A percentile compares a stretch with the other conserved stretches of the same genome.
These are phyloP conservation scores for Chrysomela aeneicollis DNA, from an alignment of 2,888 invertebrate genomes.

Conservation along the genomic window DNA sequence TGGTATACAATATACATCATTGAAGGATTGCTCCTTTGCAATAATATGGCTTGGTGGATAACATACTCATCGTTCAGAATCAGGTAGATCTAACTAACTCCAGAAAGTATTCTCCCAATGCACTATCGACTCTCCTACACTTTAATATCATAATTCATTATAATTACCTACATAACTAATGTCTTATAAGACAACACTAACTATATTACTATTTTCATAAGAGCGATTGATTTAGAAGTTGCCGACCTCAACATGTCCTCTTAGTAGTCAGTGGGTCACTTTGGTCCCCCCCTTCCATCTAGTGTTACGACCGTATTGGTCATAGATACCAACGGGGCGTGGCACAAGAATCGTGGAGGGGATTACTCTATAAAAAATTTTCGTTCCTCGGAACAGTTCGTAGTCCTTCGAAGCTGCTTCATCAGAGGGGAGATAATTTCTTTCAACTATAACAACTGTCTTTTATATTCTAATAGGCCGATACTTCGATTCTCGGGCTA, in stretches of 20 bases:
- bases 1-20: too few relatives aligned
- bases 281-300: too few relatives aligned
- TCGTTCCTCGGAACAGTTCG: too few relatives aligned
- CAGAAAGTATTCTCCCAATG: conserved; percentile 37
- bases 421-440: conserved; percentile 38
- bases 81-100: not conserved
- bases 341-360: too few relatives aligned
- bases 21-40: too few relatives aligned
- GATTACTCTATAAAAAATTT: too few relatives aligned
- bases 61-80: not conserved
- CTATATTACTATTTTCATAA: conserved; percentile 1
- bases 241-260: not conserved
- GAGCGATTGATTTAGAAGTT: conserved; percentile 24
- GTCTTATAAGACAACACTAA: not conserved
- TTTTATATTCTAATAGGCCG: conserved; percentile 34
- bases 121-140: conserved; percentile 15
- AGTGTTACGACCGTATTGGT: too few relatives aligned
- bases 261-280: too few relatives aligned
- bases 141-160: conserved; percentile 12
- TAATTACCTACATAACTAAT: conserved; percentile 27
- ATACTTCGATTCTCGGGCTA: conserved; percentile 33
- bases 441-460: conserved; percentile 43
- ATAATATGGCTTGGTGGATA: too few relatives aligned
- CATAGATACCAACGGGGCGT: too few relatives aligned
- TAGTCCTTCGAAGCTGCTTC: not conserved